phyloP scores from a whole-genome alignment of 2,797 vertebrate genomes.

The Girardinus metallicus region DNA sequence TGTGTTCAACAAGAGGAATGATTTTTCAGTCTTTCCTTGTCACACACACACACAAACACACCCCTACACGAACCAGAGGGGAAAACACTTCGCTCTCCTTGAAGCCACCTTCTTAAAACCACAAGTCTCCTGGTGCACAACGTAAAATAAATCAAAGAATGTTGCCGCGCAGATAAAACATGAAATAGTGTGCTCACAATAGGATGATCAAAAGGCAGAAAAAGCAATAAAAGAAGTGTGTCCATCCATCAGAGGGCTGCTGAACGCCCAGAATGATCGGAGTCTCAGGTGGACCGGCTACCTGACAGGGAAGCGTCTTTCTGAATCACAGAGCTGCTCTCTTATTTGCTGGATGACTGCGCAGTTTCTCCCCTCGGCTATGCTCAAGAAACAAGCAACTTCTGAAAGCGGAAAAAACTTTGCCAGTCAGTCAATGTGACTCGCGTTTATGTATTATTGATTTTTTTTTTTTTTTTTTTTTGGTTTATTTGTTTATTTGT shows the following conservation, averaged over 20 bases:
- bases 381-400: constrained; percentile 66
- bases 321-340: constrained; percentile 71
- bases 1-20: constrained; percentile 59
- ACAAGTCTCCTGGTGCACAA: constrained; percentile 16
- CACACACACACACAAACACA: constrained; percentile 15
- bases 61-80: not conserved
- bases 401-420: constrained; percentile 60
- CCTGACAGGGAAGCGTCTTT: constrained; percentile 57
- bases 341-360: constrained; percentile 79
- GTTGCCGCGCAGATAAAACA: constrained; percentile 52
- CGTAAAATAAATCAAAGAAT: constrained; percentile 52
- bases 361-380: constrained; percentile 60
- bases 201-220: constrained; percentile 71
- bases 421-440: constrained; percentile 56
- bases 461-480: constrained; percentile 35
- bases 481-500: constrained; percentile 7
- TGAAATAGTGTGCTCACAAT: constrained; percentile 60
- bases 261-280: constrained; percentile 63
- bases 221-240: constrained; percentile 69
- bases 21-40: constrained; percentile 32
- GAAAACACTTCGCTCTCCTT: constrained; percentile 40
- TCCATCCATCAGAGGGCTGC: constrained; percentile 68
- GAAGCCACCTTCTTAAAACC: constrained; percentile 42
- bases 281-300: constrained; percentile 68
- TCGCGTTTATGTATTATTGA: constrained; percentile 65